Evolutionary conservation across 2,888 invertebrate species (phyloP).

Genomic region (Elegia similella): DNA sequence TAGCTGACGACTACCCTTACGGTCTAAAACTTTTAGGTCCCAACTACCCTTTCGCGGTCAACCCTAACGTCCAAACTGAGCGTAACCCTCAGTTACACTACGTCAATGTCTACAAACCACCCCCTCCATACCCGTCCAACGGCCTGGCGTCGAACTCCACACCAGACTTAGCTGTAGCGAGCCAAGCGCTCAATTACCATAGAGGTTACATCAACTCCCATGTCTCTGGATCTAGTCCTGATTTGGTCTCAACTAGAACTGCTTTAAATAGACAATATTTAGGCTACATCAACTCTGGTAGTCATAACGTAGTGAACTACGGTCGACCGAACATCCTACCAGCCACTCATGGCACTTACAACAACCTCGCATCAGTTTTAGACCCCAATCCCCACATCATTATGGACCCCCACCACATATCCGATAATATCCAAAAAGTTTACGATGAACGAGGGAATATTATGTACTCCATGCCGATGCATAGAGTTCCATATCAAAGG

Average conservation of each 20-base stretch:
- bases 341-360: constrained; percentile 86
- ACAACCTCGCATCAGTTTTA: constrained; percentile 85
- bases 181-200: constrained; percentile 80
- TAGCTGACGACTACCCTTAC: constrained; percentile 61
- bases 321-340: constrained; percentile 58
- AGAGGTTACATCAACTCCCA: constrained; percentile 76
- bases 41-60: constrained; percentile 67
- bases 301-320: constrained; percentile 58
- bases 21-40: constrained; percentile 55
- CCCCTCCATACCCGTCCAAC: constrained; percentile 91
- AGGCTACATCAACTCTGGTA: constrained; percentile 57
- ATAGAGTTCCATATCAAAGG: constrained; percentile 63
- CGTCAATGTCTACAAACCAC: constrained; percentile 89
- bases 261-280: constrained; percentile 78
- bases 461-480: constrained; percentile 83
- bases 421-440: constrained; percentile 83
- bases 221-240: constrained; percentile 89
- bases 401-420: constrained; percentile 80
- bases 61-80: constrained; percentile 65
- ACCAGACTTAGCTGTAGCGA: constrained; percentile 90
- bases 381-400: constrained; percentile 78
- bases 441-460: constrained; percentile 84
- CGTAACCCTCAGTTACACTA: constrained; percentile 78
- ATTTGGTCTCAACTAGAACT: constrained; percentile 87
- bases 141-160: constrained; percentile 91